Base-by-base conservation (phyloP, 2,888 invertebrate genomes). In the Drosophila basisetae region DNA sequence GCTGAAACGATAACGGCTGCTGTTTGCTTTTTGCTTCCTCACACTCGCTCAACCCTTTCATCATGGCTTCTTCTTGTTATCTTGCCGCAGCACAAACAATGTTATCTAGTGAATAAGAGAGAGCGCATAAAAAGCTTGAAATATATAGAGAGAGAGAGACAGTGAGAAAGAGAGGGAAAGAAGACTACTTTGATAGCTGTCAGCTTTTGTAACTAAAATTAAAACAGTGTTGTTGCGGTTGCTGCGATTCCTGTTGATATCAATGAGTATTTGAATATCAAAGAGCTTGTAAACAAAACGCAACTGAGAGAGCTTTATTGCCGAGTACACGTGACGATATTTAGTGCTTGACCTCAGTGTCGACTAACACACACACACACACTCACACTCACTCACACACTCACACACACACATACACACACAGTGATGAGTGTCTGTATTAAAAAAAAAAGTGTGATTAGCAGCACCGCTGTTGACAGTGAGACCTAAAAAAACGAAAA, bases 261-360 rank as follows among this genome's bases (percentile, higher is more conserved):
- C 52, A 52, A 52, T 69, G 50, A 50, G 54, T 56, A 54, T 75
- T 75, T 67, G 52, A 73, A 73, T 71, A 85, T 79, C 77, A 73
- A 82, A 85, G 85, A 85, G 80, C 64, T 73, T 71, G 70, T 88
- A 90, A 90, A 89, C 89, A 88, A 88, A 71, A 59, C 65, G 47
- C 63, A 65, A 28, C 39, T 60, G 81, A 77, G 61, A 63, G 82
- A 78, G 71, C 56, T 61, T 61, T 59, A 7, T n/a, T 6, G 41
- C 28, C 60, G 30, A 63, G 59, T 67, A 73, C 58, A 43, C 66
- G 68, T 68, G 82, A 60, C 54, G 67, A 65, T 82, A 78, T 63
- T 77, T 52, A 69, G 62, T 64, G 59, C 68, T 68, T 82, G 82
- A 82, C 82, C 82, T 82, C 82, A 73, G 54, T 56, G 62, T 28